A percentile compares a stretch with the other conserved stretches of the same genome.
Conservation (phyloP, 1,140 invertebrate genomes). For the Leptestheria dahalacensis region DNA sequence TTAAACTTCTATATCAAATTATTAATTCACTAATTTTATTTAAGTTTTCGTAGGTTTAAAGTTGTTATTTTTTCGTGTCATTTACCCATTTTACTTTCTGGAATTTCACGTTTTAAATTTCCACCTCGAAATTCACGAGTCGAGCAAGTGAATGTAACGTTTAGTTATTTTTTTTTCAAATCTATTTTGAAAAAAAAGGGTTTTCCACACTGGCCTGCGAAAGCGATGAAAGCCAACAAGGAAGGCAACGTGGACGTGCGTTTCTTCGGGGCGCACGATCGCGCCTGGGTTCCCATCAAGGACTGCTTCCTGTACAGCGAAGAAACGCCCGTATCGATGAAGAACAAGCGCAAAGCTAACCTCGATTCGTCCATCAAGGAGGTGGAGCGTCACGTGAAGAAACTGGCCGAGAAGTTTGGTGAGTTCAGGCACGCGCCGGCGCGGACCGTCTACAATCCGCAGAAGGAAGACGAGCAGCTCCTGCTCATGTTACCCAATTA, state of each 20-base stretch:
- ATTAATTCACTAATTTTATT: too few species aligned
- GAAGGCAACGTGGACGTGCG: slow-evolving; percentile 66
- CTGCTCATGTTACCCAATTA: slow-evolving; percentile 18
- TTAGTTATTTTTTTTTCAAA: too few species aligned
- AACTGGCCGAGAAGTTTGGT: slow-evolving; percentile 54
- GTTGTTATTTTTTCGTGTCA: neutral
- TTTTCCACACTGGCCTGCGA: slow-evolving; percentile 89
- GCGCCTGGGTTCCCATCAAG: slow-evolving; percentile 67
- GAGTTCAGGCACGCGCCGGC: slow-evolving; percentile 58
- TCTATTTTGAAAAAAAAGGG: too few species aligned
- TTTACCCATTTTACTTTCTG: too few species aligned
- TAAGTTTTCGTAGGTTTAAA: too few species aligned
- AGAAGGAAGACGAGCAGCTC: slow-evolving; percentile 45
- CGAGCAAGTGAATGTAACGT: too few species aligned
- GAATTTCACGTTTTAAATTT: too few species aligned
- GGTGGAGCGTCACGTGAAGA: slow-evolving; percentile 53
- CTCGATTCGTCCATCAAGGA: slow-evolving; percentile 50
- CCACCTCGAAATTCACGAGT: too few species aligned
- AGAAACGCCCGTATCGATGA: slow-evolving; percentile 39
- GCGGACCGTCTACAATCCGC: slow-evolving; percentile 50
- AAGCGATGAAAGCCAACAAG: slow-evolving; percentile 57
- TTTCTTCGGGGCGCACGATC: slow-evolving; percentile 87
- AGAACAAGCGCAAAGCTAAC: slow-evolving; percentile 43
- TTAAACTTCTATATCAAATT: too few species aligned
- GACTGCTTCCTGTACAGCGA: slow-evolving; percentile 69